Evolutionary conservation across 2,797 vertebrate species (phyloP).

Genomic region (Smutsia gigantea): DNA sequence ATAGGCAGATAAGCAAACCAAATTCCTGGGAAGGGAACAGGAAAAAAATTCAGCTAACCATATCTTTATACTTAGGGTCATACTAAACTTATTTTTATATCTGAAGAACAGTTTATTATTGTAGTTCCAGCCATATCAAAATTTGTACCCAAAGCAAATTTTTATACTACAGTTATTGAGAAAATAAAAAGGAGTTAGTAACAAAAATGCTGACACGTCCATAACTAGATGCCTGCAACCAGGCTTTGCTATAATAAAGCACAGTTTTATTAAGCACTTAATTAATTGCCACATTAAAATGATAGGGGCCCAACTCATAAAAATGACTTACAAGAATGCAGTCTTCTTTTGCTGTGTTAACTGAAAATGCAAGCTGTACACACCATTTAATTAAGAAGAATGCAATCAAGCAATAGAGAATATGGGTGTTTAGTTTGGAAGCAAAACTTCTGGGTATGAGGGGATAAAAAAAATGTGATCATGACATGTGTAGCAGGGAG

Average conservation of each 20-base stretch:
- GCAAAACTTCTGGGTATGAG: constrained; percentile 35
- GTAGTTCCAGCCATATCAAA: constrained; percentile 1
- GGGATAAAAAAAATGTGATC: background rate
- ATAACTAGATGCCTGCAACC: background rate
- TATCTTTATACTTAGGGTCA: background rate
- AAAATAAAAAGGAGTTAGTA: constrained; percentile 59
- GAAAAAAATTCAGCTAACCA: background rate
- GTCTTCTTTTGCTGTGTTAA: constrained; percentile 59
- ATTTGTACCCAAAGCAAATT: constrained; percentile 56
- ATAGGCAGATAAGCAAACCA: background rate
- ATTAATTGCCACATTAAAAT: constrained; percentile 69
- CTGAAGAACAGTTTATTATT: constrained; percentile 1
- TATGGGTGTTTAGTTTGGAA: background rate
- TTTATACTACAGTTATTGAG: constrained; percentile 51
- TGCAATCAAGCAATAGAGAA: constrained; percentile 26
- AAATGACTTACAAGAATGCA: constrained; percentile 21
- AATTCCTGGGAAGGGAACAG: accelerated
- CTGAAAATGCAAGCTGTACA: constrained; percentile 60
- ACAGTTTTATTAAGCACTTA: constrained; percentile 57
- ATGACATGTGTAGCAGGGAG: background rate
- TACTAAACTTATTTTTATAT: background rate
- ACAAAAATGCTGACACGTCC: constrained; percentile 51
- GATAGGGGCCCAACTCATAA: constrained; percentile 55
- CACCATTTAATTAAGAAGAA: constrained; percentile 70
- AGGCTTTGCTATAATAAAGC: constrained; percentile 49